Percentiles rank a stretch among this genome's conserved stretches.
These are phyloP conservation scores for Aplysina aerophoba DNA, from an alignment of 37 sponge, comb jelly and placozoan genomes.

Conservation along the genomic window DNA sequence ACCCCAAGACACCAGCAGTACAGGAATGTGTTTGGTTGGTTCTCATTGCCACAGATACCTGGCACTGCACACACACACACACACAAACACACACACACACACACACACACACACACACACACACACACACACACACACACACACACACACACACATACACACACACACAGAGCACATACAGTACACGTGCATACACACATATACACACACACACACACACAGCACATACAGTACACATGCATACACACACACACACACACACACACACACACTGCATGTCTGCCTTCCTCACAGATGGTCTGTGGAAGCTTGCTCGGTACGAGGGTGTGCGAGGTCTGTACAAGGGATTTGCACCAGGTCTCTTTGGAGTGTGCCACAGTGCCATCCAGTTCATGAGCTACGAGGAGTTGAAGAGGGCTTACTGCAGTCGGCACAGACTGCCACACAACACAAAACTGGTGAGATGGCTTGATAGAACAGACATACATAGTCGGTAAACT, in stretches of 20 bases:
- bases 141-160: constrained; percentile 13
- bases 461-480: too few relatives aligned
- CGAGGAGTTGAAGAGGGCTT: constrained; percentile 85
- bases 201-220: not conserved
- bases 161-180: constrained; percentile 15
- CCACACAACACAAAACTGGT: constrained; percentile 62
- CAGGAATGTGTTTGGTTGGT: constrained; percentile 6
- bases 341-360: constrained; percentile 88
- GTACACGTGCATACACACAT: not conserved
- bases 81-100: not conserved
- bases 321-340: constrained; percentile 83
- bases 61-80: not conserved
- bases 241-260: constrained; percentile 22
- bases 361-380: constrained; percentile 91
- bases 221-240: not conserved
- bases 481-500: too few relatives aligned
- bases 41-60: not conserved
- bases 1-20: constrained; percentile 63
- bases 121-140: constrained; percentile 26
- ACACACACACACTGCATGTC: not conserved
- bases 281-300: constrained; percentile 45
- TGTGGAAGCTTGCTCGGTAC: constrained; percentile 49
- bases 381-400: constrained; percentile 94
- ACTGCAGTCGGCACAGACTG: constrained; percentile 47
- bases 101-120: constrained; percentile 28